Evolutionary conservation across 2,113 vertebrate genomes (phyloP), one percentile per base, ranked within the genome.

Genomic region (Grallaria varia): DNA sequence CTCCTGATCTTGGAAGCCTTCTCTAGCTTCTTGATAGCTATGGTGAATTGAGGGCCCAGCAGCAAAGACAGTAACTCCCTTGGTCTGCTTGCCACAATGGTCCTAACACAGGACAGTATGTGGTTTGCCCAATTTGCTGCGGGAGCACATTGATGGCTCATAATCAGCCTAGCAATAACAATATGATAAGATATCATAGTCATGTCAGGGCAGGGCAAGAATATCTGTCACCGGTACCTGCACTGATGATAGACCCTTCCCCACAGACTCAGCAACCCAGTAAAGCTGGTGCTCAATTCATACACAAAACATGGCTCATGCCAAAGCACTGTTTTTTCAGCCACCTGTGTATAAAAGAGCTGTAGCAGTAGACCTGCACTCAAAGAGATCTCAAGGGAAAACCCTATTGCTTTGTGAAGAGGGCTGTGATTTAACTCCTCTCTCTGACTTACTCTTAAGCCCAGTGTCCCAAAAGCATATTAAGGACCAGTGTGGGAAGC

Each of bases 401-500:
- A 45, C 44, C n/a, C 13, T 27, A 4, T 3, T 53, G 22, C 14
- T 69, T 88, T 23, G 6, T 37, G 44, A 67, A 63, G 10, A 64
- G 30, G 21, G 0, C 2, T 56, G 9, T 60, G 39, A 68, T 68
- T 72, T 85, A 87, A 78, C 39, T 56, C 21, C 67, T 94, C 21
- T 8, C 8, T 67, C 45, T 58, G 45, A 52, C 9, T 92, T 83
- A 35, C 4, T 77, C 47, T 59, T 31, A 58, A 93, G 40, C 0
- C 0, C 27, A 13, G 14, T 17, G 31, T 68, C 76, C 80, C 40
- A 49, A 81, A 85, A 90, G 6, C 56, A 60, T 55, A 28, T 27
- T 60, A 91, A 92, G 40, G 19, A 95, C 33, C 12, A 49, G 49
- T 94, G 89, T 95, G 89, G 91, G 89, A 95, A 94, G 52, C 5